phyloP scores from a whole-genome alignment of 2,797 vertebrate genomes.

The Clarias pachynema region DNA sequence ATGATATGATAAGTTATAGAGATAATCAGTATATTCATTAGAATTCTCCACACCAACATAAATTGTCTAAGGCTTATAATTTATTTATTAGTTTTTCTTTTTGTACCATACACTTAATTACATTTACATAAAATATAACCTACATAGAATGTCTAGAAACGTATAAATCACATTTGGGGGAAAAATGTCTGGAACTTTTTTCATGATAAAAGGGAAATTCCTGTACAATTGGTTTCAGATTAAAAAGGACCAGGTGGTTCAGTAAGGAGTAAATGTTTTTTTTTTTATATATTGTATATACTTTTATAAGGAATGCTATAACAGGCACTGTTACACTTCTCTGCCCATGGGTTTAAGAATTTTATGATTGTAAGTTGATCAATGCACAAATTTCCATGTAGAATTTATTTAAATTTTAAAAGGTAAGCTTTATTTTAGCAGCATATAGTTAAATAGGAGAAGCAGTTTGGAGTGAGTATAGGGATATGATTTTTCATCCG shows the following conservation, averaged over 20 bases:
- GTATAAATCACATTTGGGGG: not conserved
- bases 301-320: not conserved
- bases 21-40: not conserved
- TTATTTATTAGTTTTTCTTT: not conserved
- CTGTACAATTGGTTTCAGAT: not conserved
- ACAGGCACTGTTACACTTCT: too few relatives aligned
- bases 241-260: conserved; percentile 1
- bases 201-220: not conserved
- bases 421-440: not conserved
- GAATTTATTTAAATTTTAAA: not conserved
- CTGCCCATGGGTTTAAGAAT: not conserved
- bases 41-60: not conserved
- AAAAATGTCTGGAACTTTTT: not conserved
- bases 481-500: not conserved
- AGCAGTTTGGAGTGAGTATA: not conserved
- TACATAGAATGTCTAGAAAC: not conserved
- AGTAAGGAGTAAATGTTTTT: not conserved
- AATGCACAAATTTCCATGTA: not conserved
- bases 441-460: not conserved
- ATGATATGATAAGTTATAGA: not conserved
- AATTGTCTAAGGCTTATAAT: not conserved
- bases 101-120: not conserved
- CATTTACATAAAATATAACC: not conserved
- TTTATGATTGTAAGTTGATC: not conserved
- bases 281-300: too few relatives aligned